Evolutionary conservation across 2,888 invertebrate species (phyloP).

Genomic region (Trissoscelio sp.): DNA sequence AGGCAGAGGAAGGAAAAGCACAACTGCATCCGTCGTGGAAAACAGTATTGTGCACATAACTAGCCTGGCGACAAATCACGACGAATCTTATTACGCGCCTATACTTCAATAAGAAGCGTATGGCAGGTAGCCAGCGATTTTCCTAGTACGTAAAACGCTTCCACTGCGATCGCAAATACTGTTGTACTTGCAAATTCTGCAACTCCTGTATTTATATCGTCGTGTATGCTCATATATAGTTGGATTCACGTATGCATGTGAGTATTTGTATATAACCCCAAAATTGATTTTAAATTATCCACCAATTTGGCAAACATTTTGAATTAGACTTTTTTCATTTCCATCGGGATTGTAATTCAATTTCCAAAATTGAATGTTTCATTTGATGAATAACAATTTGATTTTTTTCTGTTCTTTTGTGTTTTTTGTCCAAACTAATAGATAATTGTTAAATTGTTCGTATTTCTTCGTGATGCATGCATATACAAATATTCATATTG

Average conservation of each 20-base stretch:
- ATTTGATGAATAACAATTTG: no score
- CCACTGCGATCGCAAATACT: conserved; percentile 43
- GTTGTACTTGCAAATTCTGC: conserved; percentile 52
- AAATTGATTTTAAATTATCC: no score
- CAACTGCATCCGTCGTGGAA: conserved; percentile 44
- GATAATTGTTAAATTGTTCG: no score
- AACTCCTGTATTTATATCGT: conserved; percentile 42
- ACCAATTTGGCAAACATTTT: conserved; percentile 3
- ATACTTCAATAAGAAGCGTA: conserved; percentile 61
- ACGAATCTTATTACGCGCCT: conserved; percentile 64
- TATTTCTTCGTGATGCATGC: no score
- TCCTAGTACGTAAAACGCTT: conserved; percentile 62
- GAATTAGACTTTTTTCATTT: neutral
- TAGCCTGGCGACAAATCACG: conserved; percentile 60
- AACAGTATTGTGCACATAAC: conserved; percentile 58
- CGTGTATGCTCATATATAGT: conserved; percentile 1
- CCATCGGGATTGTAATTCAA: neutral
- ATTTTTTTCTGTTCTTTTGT: no score
- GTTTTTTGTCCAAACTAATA: no score
- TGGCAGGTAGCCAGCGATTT: conserved; percentile 65
- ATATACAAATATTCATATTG: no score
- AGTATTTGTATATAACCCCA: neutral
- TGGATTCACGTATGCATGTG: neutral
- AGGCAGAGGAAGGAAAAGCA: conserved; percentile 30
- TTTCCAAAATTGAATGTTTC: no score